A percentile compares a stretch with the other conserved stretches of the same genome.
These are phyloP conservation scores for Drosophila pseudotalamancana DNA, from an alignment of 2,888 invertebrate species.

Conservation along the genomic window DNA sequence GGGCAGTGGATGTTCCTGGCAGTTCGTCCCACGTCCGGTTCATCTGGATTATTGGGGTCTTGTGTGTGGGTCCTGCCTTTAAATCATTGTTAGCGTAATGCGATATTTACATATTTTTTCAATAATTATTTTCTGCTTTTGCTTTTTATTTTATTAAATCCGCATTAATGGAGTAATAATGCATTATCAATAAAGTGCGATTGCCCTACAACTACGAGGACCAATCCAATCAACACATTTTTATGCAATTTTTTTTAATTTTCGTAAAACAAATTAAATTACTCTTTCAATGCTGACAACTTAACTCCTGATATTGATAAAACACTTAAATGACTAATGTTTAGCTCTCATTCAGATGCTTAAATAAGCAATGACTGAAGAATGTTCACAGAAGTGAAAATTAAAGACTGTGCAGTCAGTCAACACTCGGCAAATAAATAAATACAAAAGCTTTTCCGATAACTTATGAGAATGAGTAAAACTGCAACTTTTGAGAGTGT, in stretches of 20 bases:
- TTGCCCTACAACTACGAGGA: not conserved
- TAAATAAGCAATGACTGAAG: not conserved
- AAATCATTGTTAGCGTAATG: conserved; percentile 25
- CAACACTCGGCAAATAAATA: not conserved
- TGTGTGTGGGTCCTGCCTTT: not conserved
- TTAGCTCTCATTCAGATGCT: too few species aligned
- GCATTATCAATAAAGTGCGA: conserved; percentile 19
- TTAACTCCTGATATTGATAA: not conserved
- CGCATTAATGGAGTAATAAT: conserved; percentile 22
- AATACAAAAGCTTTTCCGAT: not conserved
- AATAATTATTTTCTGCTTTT: conserved; percentile 13
- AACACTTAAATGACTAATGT: not conserved
- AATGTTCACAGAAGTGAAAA: not conserved
- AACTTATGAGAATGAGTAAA: conserved; percentile 8
- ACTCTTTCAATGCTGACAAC: not conserved
- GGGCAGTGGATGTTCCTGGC: conserved; percentile 30
- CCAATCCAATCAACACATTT: conserved; percentile 3
- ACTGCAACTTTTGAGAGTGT: not conserved
- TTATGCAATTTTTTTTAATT: not conserved
- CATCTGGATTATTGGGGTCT: conserved; percentile 26
- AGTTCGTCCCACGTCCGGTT: conserved; percentile 32
- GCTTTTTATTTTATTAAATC: conserved; percentile 43
- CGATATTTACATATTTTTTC: conserved; percentile 6
- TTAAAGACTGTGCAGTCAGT: not conserved
- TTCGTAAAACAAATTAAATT: conserved; percentile 2